phyloP scores from a whole-genome alignment of 2,113 vertebrate genomes.

The Bungarus multicinctus region DNA sequence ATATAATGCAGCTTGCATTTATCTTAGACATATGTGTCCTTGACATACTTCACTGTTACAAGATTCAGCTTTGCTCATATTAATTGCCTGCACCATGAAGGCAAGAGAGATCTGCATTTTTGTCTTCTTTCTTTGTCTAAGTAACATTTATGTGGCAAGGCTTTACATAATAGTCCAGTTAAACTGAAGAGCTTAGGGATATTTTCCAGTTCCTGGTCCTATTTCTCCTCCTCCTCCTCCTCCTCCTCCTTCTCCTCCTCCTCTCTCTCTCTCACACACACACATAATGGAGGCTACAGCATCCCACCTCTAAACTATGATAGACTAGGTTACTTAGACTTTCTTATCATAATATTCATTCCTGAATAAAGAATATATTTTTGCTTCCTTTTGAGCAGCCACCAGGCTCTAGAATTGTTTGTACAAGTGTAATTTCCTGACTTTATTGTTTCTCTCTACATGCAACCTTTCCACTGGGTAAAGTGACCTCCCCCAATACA shows the following conservation, averaged over 20 bases:
- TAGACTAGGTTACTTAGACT: neutral
- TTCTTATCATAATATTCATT: neutral
- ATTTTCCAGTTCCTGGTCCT: neutral
- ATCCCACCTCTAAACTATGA: neutral
- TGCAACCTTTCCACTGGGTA: neutral
- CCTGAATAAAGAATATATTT: neutral
- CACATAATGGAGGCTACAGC: neutral
- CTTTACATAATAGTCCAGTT: neutral
- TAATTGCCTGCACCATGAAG: neutral
- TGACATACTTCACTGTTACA: neutral
- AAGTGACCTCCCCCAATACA: neutral
- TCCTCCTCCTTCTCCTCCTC: neutral
- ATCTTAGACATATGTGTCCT: neutral
- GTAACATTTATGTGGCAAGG: neutral
- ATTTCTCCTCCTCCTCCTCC: neutral
- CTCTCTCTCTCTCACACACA: no score
- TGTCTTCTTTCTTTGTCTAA: neutral
- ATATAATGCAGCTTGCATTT: neutral
- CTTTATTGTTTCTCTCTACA: neutral
- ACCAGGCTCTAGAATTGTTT: neutral
- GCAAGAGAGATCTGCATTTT: neutral
- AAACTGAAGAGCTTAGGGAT: neutral
- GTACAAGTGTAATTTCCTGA: neutral
- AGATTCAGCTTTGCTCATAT: neutral
- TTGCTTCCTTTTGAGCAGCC: neutral